Conservation (phyloP, 2,888 invertebrate genomes). For the Agrotis segetum region DNA sequence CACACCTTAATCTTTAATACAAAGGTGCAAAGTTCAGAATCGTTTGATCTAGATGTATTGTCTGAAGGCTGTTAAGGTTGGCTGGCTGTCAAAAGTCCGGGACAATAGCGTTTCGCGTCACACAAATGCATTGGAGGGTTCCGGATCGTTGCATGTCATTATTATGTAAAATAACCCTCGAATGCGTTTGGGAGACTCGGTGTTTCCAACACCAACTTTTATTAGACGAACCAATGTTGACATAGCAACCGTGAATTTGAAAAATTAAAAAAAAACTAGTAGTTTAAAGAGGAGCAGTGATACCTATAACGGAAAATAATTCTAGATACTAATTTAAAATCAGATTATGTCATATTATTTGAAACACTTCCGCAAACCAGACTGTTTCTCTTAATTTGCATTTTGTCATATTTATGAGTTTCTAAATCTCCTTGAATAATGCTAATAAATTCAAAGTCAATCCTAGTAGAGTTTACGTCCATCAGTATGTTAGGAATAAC, state of each 20-base stretch:
- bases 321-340: no score
- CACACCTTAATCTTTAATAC: constrained; percentile 46
- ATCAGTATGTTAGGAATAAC: no score
- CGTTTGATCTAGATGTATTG: constrained; percentile 25
- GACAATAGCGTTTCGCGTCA: constrained; percentile 78
- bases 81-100: constrained; percentile 76
- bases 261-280: no score
- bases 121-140: constrained; percentile 73
- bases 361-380: no score
- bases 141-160: constrained; percentile 74
- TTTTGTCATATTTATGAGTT: background rate
- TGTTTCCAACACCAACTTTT: constrained; percentile 10
- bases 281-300: background rate
- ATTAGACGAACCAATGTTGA: background rate
- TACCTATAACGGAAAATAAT: no score
- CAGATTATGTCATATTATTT: no score
- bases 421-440: background rate
- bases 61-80: constrained; percentile 74
- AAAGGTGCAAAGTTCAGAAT: constrained; percentile 52
- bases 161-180: constrained; percentile 70
- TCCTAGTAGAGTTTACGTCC: no score
- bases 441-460: background rate
- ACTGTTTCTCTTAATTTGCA: no score
- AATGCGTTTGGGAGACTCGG: constrained; percentile 15
- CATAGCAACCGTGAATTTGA: no score